These are phyloP conservation scores for Holothuria glaberrima DNA, from an alignment of 35 echinoderm and acorn worm species.

Conservation along the genomic window DNA sequence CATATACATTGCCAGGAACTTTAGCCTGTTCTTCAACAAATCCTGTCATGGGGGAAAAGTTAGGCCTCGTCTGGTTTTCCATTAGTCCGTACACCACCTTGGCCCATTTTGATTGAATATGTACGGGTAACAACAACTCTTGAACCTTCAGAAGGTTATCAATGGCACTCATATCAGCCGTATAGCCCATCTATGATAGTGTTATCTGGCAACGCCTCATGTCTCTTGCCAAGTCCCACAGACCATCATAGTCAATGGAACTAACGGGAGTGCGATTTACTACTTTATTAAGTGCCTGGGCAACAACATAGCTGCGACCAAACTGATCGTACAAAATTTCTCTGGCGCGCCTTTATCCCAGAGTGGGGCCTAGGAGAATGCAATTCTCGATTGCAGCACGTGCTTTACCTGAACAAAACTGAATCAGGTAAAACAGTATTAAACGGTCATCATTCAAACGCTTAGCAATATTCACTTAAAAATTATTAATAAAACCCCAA, in stretches of 20 bases:
- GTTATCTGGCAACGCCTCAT: slow-evolving; percentile 31
- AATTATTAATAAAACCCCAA: too few relatives aligned
- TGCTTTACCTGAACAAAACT: slow-evolving; percentile 73
- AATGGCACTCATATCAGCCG: slow-evolving; percentile 23
- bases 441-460: slow-evolving; percentile 44
- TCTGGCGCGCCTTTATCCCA: slow-evolving; percentile 58
- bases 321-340: slow-evolving; percentile 66
- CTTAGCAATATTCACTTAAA: slow-evolving; percentile 49
- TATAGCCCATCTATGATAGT: background rate
- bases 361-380: slow-evolving; percentile 35
- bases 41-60: slow-evolving; percentile 63
- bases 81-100: background rate
- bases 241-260: slow-evolving; percentile 23
- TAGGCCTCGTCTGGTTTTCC: slow-evolving; percentile 17
- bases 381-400: slow-evolving; percentile 58
- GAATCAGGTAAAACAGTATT: slow-evolving; percentile 63
- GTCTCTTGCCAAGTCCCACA: slow-evolving; percentile 53
- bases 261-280: slow-evolving; percentile 30
- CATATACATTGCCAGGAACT: slow-evolving; percentile 58
- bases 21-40: too few relatives aligned
- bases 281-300: background rate
- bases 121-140: background rate
- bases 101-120: slow-evolving; percentile 16
- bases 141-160: slow-evolving; percentile 41
- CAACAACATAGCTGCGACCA: slow-evolving; percentile 4